Conservation (phyloP, 2,888 invertebrate species). For the Timandra comae region DNA sequence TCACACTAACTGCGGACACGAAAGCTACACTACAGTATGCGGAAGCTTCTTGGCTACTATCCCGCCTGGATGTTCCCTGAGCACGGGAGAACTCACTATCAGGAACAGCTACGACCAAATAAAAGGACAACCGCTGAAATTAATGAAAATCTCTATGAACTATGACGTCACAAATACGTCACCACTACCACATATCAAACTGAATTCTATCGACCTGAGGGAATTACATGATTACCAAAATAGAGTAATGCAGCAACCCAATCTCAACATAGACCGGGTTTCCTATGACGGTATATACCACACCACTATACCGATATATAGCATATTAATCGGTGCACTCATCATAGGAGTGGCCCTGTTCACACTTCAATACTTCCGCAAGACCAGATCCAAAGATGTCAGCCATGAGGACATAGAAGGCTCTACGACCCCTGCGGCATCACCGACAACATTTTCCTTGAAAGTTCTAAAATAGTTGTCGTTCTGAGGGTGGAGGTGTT, state of each 20-base stretch:
- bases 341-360: too few species aligned
- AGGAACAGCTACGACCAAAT: constrained; percentile 3
- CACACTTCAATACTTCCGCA: too few species aligned
- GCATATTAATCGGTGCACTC: constrained; percentile 3
- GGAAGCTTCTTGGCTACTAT: constrained; percentile 4
- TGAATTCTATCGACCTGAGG: neutral
- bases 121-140: constrained; percentile 3
- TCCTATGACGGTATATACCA: constrained; percentile 6
- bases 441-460: too few species aligned
- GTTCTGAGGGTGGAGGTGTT: too few species aligned
- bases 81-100: constrained; percentile 1
- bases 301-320: constrained; percentile 11
- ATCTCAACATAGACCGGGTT: neutral
- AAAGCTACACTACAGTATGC: constrained; percentile 7
- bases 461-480: too few species aligned
- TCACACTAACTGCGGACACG: constrained; percentile 10
- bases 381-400: too few species aligned
- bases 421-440: too few species aligned
- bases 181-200: neutral
- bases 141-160: neutral
- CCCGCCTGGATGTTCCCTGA: neutral
- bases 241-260: constrained; percentile 3
- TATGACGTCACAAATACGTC: neutral
- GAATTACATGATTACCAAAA: neutral
- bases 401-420: too few species aligned